A percentile compares a stretch with the other conserved stretches of the same genome.
Conservation (phyloP, 2,113 vertebrate species). For the Lagenorhynchus albirostris region DNA sequence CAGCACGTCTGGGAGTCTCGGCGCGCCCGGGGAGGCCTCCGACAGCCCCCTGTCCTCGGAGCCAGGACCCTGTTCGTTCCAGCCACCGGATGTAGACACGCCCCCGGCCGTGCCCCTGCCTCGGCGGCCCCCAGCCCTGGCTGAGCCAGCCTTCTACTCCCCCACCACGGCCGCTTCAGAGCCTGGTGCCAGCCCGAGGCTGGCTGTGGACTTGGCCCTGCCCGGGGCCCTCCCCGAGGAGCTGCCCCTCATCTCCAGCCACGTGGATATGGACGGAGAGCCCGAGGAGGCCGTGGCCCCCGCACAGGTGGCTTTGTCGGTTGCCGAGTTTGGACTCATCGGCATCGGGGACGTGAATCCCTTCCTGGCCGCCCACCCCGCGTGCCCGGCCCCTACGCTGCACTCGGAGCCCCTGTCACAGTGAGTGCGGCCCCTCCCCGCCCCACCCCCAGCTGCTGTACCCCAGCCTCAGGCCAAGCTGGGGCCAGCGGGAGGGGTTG, state of each 20-base stretch:
- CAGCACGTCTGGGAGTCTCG: slow-evolving; percentile 53
- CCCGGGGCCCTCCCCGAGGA: slow-evolving; percentile 74
- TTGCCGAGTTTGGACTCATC: slow-evolving; percentile 87
- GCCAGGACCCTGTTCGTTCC: slow-evolving; percentile 54
- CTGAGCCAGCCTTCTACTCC: slow-evolving; percentile 78
- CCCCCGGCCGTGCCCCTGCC: background rate
- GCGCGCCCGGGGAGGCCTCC: slow-evolving; percentile 51
- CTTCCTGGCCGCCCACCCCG: slow-evolving; percentile 83
- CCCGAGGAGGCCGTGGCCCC: slow-evolving; percentile 76
- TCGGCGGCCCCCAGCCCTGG: slow-evolving; percentile 41
- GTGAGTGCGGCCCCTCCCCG: slow-evolving; percentile 73
- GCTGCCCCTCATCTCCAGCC: slow-evolving; percentile 78
- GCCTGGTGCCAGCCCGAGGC: slow-evolving; percentile 51
- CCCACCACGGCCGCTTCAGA: slow-evolving; percentile 71
- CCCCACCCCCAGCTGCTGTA: background rate
- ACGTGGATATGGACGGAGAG: slow-evolving; percentile 71
- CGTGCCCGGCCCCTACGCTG: slow-evolving; percentile 81
- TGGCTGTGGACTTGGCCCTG: slow-evolving; percentile 81
- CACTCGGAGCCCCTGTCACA: slow-evolving; percentile 86
- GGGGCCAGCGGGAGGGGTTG: background rate
- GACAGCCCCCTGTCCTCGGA: background rate
- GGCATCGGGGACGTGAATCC: slow-evolving; percentile 84
- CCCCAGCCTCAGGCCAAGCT: background rate
- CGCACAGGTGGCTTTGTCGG: slow-evolving; percentile 84
- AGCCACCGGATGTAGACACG: slow-evolving; percentile 68